Percentiles rank a stretch among this genome's conserved stretches.
Evolutionary conservation across 2,888 invertebrate species (phyloP).

Genomic region (Acanthopleura granulata): DNA sequence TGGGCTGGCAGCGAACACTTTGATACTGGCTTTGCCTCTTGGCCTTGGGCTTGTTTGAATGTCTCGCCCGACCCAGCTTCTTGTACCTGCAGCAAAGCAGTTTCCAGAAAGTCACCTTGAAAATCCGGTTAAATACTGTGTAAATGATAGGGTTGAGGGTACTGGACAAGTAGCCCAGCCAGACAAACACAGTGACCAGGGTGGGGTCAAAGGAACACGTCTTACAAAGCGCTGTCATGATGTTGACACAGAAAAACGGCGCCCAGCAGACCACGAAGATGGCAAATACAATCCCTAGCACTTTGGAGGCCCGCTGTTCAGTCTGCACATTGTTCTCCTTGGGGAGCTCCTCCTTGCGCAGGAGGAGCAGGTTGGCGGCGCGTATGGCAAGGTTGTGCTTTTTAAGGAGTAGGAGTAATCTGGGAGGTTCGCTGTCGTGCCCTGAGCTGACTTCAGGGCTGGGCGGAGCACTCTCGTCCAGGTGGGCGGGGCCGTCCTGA

Average conservation of each 20-base stretch:
- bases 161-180: constrained; percentile 68
- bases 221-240: constrained; percentile 76
- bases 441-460: constrained; percentile 8
- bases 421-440: constrained; percentile 29
- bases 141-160: constrained; percentile 70
- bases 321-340: constrained; percentile 76
- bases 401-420: constrained; percentile 49
- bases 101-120: constrained; percentile 64
- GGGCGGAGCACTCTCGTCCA: constrained; percentile 5
- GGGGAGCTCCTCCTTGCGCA: constrained; percentile 43
- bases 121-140: constrained; percentile 69
- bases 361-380: constrained; percentile 60
- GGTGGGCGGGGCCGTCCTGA: neutral
- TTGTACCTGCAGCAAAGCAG: constrained; percentile 59
- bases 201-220: constrained; percentile 76
- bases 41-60: neutral
- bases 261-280: constrained; percentile 69
- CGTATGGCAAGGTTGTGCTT: constrained; percentile 63
- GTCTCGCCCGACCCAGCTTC: constrained; percentile 20
- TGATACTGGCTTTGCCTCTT: constrained; percentile 6
- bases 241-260: constrained; percentile 68
- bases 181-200: constrained; percentile 64
- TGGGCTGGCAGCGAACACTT: constrained; percentile 1
- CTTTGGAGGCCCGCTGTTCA: constrained; percentile 97
- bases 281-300: constrained; percentile 67